Evolutionary conservation across 2,113 vertebrate species (phyloP), one percentile per base, ranked within the genome.

Genomic region (Leptocoma aspasia): DNA sequence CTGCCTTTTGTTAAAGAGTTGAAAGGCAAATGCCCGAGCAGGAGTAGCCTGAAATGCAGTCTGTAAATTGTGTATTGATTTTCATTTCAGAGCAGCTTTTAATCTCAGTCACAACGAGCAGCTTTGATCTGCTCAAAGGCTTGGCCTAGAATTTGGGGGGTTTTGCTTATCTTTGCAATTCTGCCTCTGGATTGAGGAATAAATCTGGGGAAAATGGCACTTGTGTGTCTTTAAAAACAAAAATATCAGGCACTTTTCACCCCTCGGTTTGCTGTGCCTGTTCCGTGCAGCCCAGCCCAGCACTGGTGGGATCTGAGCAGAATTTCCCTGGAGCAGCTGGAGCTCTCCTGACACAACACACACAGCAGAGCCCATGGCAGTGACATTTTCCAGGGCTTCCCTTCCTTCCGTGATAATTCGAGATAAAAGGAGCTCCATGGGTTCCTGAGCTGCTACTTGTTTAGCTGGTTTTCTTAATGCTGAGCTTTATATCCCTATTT

Each of bases 341-440:
- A 85, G 69, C 76, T 77, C 50, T 60, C 76, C 92, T 96, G 92
- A 52, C 92, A 80, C 44, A 27, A 3, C 23, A 88, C 82, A 44
- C 1, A 5, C 52, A 77, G 65, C 88, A 95, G 54, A 89, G 78
- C 94, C 70, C 83, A 26, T 2, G 53, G 45, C 13, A 10, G 19
- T 73, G 92, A 94, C 60, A 27, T 60, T 87, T 86, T 7, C 93
- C 95, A 95, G 93, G 59, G 70, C 68, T 90, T 23, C 89, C 90
- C 71, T 71, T 81, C 93, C 76, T 86, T 45, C 90, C 76, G 22
- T 9, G 68, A 73, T 35, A 60, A 93, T 84, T 49, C 44, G 54
- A 83, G 88, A 96, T 85, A 89, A 93, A 96, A 94, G 60, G 53
- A 86, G 54, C 53, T 59, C 78, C 39, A 19, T 26, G 7, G 50